Percentiles rank a stretch among this genome's conserved stretches.
phyloP scores from a whole-genome alignment of 2,797 vertebrate genomes.

The Sus cebifrons region DNA sequence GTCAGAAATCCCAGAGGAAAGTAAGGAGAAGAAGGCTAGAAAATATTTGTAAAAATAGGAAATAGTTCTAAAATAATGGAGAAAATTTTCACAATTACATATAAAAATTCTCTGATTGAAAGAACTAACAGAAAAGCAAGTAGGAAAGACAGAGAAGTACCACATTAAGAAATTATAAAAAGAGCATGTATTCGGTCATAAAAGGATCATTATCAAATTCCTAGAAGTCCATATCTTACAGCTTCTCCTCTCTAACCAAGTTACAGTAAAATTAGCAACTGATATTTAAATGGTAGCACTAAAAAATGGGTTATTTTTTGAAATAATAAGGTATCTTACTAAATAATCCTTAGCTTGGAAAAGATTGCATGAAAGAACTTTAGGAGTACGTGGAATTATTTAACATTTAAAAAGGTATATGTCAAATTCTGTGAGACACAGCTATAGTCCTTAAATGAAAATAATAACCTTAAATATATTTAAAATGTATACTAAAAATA shows the following conservation, averaged over 20 bases:
- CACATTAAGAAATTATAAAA: slow-evolving; percentile 4
- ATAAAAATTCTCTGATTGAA: not conserved
- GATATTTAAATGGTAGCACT: not conserved
- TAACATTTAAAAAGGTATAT: not conserved
- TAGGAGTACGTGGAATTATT: not conserved
- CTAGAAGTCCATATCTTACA: not conserved
- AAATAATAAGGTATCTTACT: not conserved
- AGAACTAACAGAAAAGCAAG: not conserved
- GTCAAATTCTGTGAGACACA: not conserved
- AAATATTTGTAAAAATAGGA: not conserved
- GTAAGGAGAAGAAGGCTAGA: not conserved
- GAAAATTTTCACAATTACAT: not conserved
- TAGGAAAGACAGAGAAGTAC: not conserved
- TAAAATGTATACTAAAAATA: not conserved
- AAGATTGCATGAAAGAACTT: not conserved
- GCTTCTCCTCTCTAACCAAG: not conserved
- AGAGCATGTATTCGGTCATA: not conserved
- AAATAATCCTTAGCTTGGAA: not conserved
- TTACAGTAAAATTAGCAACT: not conserved
- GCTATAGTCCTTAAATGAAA: not conserved
- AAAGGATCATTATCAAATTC: not conserved
- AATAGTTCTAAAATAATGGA: not conserved
- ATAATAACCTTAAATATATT: not conserved
- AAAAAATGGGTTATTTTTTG: not conserved
- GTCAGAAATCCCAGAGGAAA: not conserved